phyloP scores from a whole-genome alignment of 2,888 invertebrate species.

The Ectobius pallidus region DNA sequence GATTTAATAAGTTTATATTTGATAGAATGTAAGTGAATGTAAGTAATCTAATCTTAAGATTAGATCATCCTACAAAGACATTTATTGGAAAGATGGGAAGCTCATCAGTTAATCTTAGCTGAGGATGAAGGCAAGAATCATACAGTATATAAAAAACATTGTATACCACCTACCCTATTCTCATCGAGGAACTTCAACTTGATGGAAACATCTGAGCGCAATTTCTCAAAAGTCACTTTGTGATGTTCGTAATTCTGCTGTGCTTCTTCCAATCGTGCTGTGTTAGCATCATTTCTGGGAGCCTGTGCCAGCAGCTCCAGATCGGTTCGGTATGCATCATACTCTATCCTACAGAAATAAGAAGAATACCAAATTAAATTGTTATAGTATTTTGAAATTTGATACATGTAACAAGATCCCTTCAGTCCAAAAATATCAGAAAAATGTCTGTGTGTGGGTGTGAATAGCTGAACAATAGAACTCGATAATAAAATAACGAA shows the following conservation, averaged over 20 bases:
- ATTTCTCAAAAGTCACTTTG: constrained; percentile 88
- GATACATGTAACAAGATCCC: too few species aligned
- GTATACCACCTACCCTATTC: constrained; percentile 75
- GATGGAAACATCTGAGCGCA: constrained; percentile 91
- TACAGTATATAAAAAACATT: too few species aligned
- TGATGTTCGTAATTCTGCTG: constrained; percentile 83
- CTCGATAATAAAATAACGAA: too few species aligned
- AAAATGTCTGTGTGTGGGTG: not conserved
- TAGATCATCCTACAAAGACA: too few species aligned
- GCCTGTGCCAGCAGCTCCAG: constrained; percentile 79
- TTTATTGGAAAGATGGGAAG: too few species aligned
- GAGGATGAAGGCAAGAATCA: too few species aligned
- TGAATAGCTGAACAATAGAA: not conserved
- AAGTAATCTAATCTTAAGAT: too few species aligned
- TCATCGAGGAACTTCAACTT: constrained; percentile 97
- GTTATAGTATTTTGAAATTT: too few species aligned
- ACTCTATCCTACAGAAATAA: constrained; percentile 77
- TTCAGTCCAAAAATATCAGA: not conserved
- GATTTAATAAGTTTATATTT: too few species aligned
- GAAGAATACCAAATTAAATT: too few species aligned
- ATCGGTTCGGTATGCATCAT: constrained; percentile 97
- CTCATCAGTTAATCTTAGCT: too few species aligned
- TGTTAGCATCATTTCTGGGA: constrained; percentile 61
- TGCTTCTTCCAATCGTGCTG: constrained; percentile 75
- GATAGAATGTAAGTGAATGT: too few species aligned